Percentiles rank a stretch among this genome's conserved stretches.
Conservation (phyloP, 2,113 vertebrate genomes). For the Cricetomys ansorgei region DNA sequence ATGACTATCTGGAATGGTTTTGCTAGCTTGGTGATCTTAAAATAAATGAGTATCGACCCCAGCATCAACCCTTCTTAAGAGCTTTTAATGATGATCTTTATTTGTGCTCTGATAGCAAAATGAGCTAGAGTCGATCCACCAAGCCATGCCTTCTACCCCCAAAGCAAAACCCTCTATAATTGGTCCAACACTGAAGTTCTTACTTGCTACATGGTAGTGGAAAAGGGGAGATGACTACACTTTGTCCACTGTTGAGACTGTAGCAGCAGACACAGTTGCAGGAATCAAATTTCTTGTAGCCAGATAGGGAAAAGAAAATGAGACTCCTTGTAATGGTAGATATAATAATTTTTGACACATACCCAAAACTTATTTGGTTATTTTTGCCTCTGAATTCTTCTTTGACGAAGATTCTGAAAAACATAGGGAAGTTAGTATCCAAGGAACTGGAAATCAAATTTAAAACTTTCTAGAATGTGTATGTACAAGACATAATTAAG, state of each 20-base stretch:
- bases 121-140: not conserved
- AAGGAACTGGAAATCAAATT: slow-evolving; percentile 30
- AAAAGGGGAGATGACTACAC: not conserved
- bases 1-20: not conserved
- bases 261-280: not conserved
- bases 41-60: not conserved
- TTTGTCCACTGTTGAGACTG: not conserved
- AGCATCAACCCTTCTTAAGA: not conserved
- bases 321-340: not conserved
- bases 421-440: not conserved
- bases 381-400: not conserved
- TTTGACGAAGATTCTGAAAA: slow-evolving; percentile 31
- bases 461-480: slow-evolving; percentile 48
- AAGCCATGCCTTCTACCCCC: not conserved
- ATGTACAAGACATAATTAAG: slow-evolving; percentile 51
- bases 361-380: not conserved
- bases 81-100: not conserved
- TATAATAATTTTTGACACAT: slow-evolving; percentile 14
- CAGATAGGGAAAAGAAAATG: not conserved
- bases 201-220: not conserved
- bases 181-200: not conserved
- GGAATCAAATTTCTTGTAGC: slow-evolving; percentile 21
- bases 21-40: not conserved
- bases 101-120: not conserved
- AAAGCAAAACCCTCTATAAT: not conserved